Conservation (phyloP, 2,888 invertebrate species). For the Drosophila basisetae region DNA sequence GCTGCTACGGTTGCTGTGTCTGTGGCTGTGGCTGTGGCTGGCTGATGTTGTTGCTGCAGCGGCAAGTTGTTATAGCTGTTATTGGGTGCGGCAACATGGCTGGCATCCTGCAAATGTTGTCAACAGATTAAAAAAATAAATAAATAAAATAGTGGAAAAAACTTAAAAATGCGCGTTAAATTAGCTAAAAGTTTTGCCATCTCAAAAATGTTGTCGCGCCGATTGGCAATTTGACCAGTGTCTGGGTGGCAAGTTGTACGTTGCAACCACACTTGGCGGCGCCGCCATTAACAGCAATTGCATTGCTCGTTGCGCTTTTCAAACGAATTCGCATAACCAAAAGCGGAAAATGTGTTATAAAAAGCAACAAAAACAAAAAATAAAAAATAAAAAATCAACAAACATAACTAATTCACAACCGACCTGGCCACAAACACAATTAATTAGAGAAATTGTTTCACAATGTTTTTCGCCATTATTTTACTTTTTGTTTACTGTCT, state of each 20-base stretch:
- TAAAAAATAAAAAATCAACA: neutral
- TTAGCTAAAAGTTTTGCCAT: conserved; percentile 60
- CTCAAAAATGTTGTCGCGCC: conserved; percentile 70
- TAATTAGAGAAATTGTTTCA: conserved; percentile 79
- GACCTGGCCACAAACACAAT: conserved; percentile 31
- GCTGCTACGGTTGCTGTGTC: conserved; percentile 35
- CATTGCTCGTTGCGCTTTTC: conserved; percentile 42
- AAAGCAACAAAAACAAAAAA: conserved; percentile 1
- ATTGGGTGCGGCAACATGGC: conserved; percentile 63
- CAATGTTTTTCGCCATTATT: conserved; percentile 37
- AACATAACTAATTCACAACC: conserved; percentile 1
- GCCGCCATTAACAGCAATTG: conserved; percentile 20
- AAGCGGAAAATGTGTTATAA: conserved; percentile 54
- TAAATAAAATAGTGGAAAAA: conserved; percentile 5
- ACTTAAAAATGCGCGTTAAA: conserved; percentile 66
- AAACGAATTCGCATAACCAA: conserved; percentile 46
- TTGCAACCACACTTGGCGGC: conserved; percentile 22
- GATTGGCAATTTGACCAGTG: conserved; percentile 15
- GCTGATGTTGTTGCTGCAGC: conserved; percentile 31
- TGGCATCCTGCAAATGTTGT: conserved; percentile 73
- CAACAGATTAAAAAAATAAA: conserved; percentile 41
- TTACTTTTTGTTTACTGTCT: conserved; percentile 3
- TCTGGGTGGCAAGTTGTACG: conserved; percentile 49
- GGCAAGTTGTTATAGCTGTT: conserved; percentile 47
- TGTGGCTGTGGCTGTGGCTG: conserved; percentile 44